These are phyloP conservation scores for Phania funesta DNA, from an alignment of 2,888 invertebrate species.

Conservation along the genomic window DNA sequence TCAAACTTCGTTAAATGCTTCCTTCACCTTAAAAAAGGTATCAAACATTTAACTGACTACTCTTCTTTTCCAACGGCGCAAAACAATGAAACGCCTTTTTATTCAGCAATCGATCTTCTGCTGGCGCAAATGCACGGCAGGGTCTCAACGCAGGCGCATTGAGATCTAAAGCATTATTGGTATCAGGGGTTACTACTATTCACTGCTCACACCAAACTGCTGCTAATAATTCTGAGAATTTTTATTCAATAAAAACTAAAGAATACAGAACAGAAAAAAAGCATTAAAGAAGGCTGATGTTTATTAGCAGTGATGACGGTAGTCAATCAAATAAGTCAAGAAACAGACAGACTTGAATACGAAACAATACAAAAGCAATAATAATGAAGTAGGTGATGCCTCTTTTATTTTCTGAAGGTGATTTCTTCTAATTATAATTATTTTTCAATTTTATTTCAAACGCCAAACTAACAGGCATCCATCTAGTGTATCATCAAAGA, in stretches of 20 bases:
- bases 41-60: conserved; percentile 23
- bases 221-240: conserved; percentile 48
- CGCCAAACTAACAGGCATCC: no score
- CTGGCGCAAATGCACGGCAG: conserved; percentile 65
- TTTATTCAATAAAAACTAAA: conserved; percentile 38
- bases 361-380: background rate
- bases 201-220: conserved; percentile 24
- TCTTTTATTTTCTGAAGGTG: background rate
- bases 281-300: conserved; percentile 44
- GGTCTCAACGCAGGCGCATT: conserved; percentile 57
- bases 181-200: conserved; percentile 36
- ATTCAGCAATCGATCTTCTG: conserved; percentile 57
- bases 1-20: conserved; percentile 4
- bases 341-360: conserved; percentile 14
- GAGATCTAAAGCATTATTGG: conserved; percentile 49
- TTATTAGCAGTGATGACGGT: conserved; percentile 65
- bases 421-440: conserved; percentile 36
- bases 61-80: conserved; percentile 48
- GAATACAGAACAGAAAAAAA: background rate
- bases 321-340: conserved; percentile 64
- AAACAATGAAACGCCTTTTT: conserved; percentile 63
- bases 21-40: conserved; percentile 29
- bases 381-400: conserved; percentile 25
- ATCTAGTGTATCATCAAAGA: no score
- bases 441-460: conserved; percentile 18